Percentiles rank a stretch among this genome's conserved stretches.
Conservation (phyloP, 2,888 invertebrate species). For the Megaustenia siamemsis region DNA sequence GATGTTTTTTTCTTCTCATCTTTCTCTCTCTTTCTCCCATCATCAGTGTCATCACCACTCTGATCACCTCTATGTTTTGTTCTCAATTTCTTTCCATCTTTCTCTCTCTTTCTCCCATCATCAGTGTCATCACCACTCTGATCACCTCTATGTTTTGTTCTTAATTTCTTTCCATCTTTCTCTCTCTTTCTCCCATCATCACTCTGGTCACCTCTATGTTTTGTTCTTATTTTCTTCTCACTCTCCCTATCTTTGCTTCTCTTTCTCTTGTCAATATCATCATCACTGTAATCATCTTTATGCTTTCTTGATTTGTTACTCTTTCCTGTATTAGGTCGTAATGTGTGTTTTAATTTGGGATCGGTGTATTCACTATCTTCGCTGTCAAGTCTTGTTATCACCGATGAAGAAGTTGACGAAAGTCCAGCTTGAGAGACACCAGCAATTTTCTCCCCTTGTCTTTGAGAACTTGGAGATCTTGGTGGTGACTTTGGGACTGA, state of each 20-base stretch:
- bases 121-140: conserved; percentile 45
- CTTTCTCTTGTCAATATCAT: not conserved
- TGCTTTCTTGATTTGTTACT: not conserved
- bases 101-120: conserved; percentile 54
- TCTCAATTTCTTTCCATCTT: conserved; percentile 29
- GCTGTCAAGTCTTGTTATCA: conserved; percentile 14
- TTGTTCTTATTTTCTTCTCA: not conserved
- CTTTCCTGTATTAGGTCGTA: no score
- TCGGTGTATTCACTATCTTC: not conserved
- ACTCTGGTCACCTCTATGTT: not conserved
- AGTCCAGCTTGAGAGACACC: conserved; percentile 64
- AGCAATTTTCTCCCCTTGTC: conserved; percentile 62
- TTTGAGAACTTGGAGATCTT: conserved; percentile 56
- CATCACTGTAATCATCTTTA: not conserved
- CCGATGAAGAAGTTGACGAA: conserved; percentile 63
- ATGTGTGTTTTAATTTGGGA: no score
- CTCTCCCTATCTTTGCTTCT: not conserved
- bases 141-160: not conserved
- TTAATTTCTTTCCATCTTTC: conserved; percentile 14
- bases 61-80: conserved; percentile 46
- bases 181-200: not conserved
- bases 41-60: conserved; percentile 24
- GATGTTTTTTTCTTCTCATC: conserved; percentile 53
- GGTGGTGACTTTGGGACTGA: conserved; percentile 60
- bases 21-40: not conserved